These are phyloP conservation scores for Cheilosia urbana DNA, from an alignment of 2,888 invertebrate species.

Conservation along the genomic window DNA sequence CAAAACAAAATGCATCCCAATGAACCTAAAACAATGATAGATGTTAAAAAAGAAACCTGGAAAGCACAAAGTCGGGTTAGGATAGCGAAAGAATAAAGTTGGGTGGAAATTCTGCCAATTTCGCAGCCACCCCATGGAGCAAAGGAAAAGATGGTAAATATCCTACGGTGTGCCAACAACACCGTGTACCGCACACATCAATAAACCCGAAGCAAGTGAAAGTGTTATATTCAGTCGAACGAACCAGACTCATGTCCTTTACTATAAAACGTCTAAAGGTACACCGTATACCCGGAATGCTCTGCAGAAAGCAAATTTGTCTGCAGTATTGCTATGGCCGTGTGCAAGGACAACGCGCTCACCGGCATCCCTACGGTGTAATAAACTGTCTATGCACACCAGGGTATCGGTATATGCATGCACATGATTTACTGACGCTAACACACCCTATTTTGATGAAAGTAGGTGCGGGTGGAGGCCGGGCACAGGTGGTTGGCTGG, in stretches of 20 bases:
- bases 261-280: not conserved
- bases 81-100: not conserved
- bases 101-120: constrained; percentile 47
- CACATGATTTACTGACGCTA: constrained; percentile 66
- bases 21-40: constrained; percentile 2
- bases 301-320: constrained; percentile 55
- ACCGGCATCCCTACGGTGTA: constrained; percentile 50
- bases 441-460: constrained; percentile 44
- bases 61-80: constrained; percentile 9
- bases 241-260: constrained; percentile 56
- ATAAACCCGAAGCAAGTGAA: constrained; percentile 67
- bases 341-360: constrained; percentile 32
- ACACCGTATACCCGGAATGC: constrained; percentile 10
- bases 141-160: constrained; percentile 36
- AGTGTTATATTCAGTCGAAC: constrained; percentile 74
- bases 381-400: constrained; percentile 64
- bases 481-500: constrained; percentile 3
- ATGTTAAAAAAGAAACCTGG: not conserved
- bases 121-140: constrained; percentile 3
- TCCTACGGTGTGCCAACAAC: constrained; percentile 41
- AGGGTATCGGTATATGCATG: constrained; percentile 22
- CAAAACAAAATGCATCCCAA: constrained; percentile 5
- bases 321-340: constrained; percentile 42
- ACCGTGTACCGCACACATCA: constrained; percentile 34
- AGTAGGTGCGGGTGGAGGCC: not conserved